Evolutionary conservation across 2,888 invertebrate genomes (phyloP).

Genomic region (Mythimna lalbum): DNA sequence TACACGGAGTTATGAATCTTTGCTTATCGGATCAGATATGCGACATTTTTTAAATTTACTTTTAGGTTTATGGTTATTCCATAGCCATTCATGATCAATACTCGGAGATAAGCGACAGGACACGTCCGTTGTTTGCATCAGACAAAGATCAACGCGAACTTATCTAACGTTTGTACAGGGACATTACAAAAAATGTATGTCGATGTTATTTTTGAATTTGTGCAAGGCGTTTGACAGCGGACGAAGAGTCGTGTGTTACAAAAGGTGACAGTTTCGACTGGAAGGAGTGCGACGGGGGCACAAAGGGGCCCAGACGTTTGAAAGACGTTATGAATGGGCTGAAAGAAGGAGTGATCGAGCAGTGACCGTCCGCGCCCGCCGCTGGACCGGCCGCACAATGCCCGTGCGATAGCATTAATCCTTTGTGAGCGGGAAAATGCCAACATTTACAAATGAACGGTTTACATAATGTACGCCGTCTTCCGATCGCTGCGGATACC

Average conservation of each 20-base stretch:
- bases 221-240: conserved; percentile 90
- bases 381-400: conserved; percentile 68
- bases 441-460: conserved; percentile 67
- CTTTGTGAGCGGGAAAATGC: conserved; percentile 72
- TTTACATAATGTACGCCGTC: conserved; percentile 64
- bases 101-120: conserved; percentile 83
- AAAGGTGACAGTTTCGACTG: conserved; percentile 85
- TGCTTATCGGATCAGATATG: conserved; percentile 65
- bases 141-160: conserved; percentile 87
- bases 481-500: conserved; percentile 55
- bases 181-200: conserved; percentile 83
- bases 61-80: conserved; percentile 67
- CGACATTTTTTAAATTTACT: conserved; percentile 61
- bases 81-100: conserved; percentile 78
- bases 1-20: conserved; percentile 55
- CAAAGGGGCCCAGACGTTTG: conserved; percentile 84
- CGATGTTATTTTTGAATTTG: conserved; percentile 90
- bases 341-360: conserved; percentile 89
- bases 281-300: conserved; percentile 81
- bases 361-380: conserved; percentile 71
- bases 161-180: conserved; percentile 88
- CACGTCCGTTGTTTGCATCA: conserved; percentile 87
- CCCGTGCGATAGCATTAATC: conserved; percentile 76
- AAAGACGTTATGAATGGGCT: conserved; percentile 88
- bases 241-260: conserved; percentile 81